A percentile compares a stretch with the other conserved stretches of the same genome.
Conservation (phyloP, 2,888 invertebrate genomes). For the Lutraria lutraria region DNA sequence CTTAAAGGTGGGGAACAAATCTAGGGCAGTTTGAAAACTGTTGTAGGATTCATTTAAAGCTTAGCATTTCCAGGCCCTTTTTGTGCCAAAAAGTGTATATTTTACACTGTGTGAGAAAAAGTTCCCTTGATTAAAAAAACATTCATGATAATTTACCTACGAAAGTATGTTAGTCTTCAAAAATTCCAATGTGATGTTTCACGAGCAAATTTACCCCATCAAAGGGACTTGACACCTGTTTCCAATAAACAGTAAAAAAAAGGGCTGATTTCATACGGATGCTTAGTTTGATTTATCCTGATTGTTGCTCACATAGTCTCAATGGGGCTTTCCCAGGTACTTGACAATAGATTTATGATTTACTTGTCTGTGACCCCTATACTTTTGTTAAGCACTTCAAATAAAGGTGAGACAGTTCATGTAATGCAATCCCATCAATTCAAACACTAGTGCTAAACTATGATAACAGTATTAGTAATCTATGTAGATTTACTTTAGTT, state of each 20-base stretch:
- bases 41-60: neutral
- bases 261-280: neutral
- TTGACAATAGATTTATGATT: neutral
- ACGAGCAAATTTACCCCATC: too few species aligned
- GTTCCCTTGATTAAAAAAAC: too few species aligned
- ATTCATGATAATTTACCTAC: too few species aligned
- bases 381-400: neutral
- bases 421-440: neutral
- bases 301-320: neutral
- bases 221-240: too few species aligned
- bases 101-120: too few species aligned
- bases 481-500: neutral
- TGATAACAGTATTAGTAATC: neutral
- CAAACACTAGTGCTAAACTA: neutral
- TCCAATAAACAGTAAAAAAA: too few species aligned
- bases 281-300: neutral
- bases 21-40: neutral
- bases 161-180: too few species aligned
- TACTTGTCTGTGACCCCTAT: neutral
- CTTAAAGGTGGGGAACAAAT: neutral
- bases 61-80: too few species aligned
- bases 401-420: conserved; percentile 10
- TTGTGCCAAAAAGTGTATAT: too few species aligned
- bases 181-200: too few species aligned
- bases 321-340: neutral